phyloP scores from a whole-genome alignment of 1,140 invertebrate species.

The Pollicipes pollicipes region DNA sequence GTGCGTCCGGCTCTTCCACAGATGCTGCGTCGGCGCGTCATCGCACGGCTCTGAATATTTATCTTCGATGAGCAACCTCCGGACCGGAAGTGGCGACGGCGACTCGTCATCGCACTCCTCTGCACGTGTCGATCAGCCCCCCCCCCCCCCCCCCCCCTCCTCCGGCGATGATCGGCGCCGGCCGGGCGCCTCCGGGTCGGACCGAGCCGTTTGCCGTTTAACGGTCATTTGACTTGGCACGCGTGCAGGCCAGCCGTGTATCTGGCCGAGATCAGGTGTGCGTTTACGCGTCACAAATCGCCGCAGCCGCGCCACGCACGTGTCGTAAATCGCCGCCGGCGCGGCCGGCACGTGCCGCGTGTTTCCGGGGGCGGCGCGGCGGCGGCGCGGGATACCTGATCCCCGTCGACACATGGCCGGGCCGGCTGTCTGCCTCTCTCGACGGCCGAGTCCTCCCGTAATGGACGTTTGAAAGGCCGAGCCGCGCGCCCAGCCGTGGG shows the following conservation, averaged over 20 bases:
- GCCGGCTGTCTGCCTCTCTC: too few species aligned
- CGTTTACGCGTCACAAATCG: background rate
- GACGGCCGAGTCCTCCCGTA: background rate
- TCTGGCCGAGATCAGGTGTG: background rate
- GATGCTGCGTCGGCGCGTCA: background rate
- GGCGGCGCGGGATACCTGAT: background rate
- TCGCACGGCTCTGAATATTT: background rate
- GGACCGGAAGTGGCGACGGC: background rate
- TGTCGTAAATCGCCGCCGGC: background rate
- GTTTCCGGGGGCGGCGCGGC: background rate
- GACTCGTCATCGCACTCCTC: background rate
- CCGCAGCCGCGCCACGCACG: background rate
- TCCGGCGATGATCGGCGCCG: background rate
- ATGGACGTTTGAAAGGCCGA: background rate
- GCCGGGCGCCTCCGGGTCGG: too few species aligned
- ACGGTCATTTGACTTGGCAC: background rate
- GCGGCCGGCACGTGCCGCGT: background rate
- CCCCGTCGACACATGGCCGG: too few species aligned
- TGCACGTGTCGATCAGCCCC: background rate
- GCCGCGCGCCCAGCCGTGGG: background rate
- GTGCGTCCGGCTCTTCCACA: too few species aligned
- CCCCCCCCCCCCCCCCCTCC: background rate
- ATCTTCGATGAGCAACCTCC: background rate
- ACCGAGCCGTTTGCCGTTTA: background rate
- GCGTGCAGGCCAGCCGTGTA: background rate